Conservation (phyloP, 2,113 vertebrate species). For the Ramphastos sulfuratus region DNA sequence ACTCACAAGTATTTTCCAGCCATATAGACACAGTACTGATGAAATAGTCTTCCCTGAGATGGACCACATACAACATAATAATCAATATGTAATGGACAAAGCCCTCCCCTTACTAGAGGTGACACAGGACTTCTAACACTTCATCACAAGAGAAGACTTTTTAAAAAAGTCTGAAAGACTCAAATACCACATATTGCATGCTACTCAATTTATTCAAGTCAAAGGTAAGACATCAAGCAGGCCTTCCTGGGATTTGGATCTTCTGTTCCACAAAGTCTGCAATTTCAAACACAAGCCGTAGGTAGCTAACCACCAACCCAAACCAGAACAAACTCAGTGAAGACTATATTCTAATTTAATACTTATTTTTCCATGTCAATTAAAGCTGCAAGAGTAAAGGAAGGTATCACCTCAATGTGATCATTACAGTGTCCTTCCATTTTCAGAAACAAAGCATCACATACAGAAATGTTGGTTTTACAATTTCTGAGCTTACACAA, state of each 20-base stretch:
- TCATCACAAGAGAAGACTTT: not conserved
- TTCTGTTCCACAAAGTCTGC: not conserved
- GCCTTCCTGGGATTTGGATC: not conserved
- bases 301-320: not conserved
- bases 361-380: not conserved
- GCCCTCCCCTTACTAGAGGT: not conserved
- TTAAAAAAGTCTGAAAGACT: not conserved
- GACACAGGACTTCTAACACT: not conserved
- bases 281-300: not conserved
- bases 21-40: not conserved
- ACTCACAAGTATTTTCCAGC: not conserved
- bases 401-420: not conserved
- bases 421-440: not conserved
- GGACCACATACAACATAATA: not conserved
- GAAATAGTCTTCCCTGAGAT: not conserved
- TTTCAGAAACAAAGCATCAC: not conserved
- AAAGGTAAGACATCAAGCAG: not conserved
- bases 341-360: not conserved
- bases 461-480: not conserved
- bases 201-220: not conserved
- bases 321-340: not conserved
- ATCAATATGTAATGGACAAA: not conserved
- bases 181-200: not conserved
- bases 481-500: not conserved
- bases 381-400: not conserved